Evolutionary conservation across 2,888 invertebrate genomes (phyloP).

Genomic region (Chalcis sispes): DNA sequence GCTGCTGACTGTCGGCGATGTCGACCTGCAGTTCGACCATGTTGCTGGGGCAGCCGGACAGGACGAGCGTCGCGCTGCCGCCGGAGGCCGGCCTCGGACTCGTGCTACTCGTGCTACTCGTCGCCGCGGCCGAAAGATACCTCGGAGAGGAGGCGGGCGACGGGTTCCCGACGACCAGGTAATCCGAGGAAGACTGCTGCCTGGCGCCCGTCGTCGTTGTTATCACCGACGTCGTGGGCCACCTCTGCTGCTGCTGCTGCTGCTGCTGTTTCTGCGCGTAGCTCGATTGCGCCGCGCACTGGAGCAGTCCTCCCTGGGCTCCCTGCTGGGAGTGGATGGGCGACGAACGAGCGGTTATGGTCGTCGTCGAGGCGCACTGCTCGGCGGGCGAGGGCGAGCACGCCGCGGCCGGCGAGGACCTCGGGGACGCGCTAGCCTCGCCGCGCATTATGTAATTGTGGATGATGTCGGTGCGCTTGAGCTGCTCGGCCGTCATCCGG

Average conservation of each 20-base stretch:
- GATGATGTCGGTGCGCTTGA: conserved; percentile 93
- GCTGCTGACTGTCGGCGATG: conserved; percentile 88
- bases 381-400: conserved; percentile 77
- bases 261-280: conserved; percentile 59
- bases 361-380: conserved; percentile 77
- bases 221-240: conserved; percentile 79
- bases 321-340: conserved; percentile 48
- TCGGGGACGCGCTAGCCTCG: conserved; percentile 77
- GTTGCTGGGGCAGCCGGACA: conserved; percentile 76
- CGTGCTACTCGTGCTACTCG: conserved; percentile 70
- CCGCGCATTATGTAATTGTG: conserved; percentile 93
- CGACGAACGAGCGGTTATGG: conserved; percentile 73
- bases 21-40: conserved; percentile 88
- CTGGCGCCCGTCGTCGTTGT: conserved; percentile 79
- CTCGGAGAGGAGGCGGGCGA: conserved; percentile 72
- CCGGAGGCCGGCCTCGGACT: conserved; percentile 72
- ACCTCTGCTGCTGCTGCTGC: conserved; percentile 63
- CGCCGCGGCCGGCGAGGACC: conserved; percentile 67
- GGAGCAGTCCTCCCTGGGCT: conserved; percentile 67
- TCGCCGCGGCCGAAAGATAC: conserved; percentile 74
- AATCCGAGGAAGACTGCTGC: conserved; percentile 73
- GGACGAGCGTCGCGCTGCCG: conserved; percentile 68
- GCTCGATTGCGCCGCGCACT: conserved; percentile 69
- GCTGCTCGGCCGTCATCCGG: conserved; percentile 93
- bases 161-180: conserved; percentile 70